Evolutionary conservation across 1,140 invertebrate genomes (phyloP).

Genomic region (Cydia pomonella): DNA sequence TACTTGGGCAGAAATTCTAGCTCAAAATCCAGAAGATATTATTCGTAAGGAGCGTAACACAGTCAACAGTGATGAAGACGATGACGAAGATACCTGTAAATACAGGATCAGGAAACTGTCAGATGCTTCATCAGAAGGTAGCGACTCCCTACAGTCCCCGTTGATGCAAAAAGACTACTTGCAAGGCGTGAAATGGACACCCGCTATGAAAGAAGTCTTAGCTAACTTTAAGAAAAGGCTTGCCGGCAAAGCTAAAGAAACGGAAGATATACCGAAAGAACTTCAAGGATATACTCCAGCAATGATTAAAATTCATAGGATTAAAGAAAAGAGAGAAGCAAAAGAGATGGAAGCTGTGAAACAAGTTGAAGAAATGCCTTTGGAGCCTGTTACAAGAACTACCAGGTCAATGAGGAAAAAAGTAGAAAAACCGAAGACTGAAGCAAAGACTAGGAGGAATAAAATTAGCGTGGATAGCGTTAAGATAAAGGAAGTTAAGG

Average conservation of each 20-base stretch:
- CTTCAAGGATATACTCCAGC: conserved; percentile 80
- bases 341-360: conserved; percentile 67
- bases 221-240: conserved; percentile 74
- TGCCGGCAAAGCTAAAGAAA: conserved; percentile 62
- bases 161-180: conserved; percentile 76
- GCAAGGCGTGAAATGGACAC: conserved; percentile 78
- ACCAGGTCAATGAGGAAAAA: conserved; percentile 62
- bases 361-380: conserved; percentile 43
- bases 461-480: conserved; percentile 37
- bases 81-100: conserved; percentile 69
- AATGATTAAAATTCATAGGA: conserved; percentile 77
- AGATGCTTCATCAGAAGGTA: conserved; percentile 62
- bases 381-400: conserved; percentile 43
- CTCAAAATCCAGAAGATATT: conserved; percentile 81
- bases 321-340: conserved; percentile 70
- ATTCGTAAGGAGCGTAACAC: conserved; percentile 75
- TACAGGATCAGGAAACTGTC: conserved; percentile 76
- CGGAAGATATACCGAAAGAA: conserved; percentile 53
- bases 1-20: conserved; percentile 82
- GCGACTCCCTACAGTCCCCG: conserved; percentile 62
- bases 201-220: conserved; percentile 81
- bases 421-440: conserved; percentile 11
- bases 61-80: conserved; percentile 57
- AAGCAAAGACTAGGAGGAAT: conserved; percentile 35
- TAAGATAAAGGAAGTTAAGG: conserved; percentile 23